Conservation (phyloP, 2,888 invertebrate species). For the Eupeodes latifasciatus region DNA sequence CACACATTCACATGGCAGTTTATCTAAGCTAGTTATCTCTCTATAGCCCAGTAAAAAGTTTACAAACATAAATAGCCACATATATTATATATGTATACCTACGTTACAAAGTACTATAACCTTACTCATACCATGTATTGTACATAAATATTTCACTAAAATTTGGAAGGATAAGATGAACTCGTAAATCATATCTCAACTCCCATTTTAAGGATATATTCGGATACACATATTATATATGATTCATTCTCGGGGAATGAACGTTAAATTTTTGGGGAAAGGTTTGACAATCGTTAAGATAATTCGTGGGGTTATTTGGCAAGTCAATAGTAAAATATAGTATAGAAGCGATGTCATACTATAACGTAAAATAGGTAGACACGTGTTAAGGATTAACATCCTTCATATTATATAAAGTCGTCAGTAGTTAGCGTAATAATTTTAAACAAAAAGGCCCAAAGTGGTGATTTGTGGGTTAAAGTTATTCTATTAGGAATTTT, state of each 20-base stretch:
- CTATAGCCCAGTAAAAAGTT: slow-evolving; percentile 10
- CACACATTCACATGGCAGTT: slow-evolving; percentile 26
- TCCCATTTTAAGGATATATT: slow-evolving; percentile 16
- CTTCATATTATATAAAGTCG: not conserved
- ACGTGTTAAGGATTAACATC: not conserved
- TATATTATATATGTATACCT: not conserved
- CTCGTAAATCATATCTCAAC: slow-evolving; percentile 53
- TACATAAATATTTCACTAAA: slow-evolving; percentile 23
- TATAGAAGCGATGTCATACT: not conserved
- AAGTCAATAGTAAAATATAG: not conserved
- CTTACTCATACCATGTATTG: not conserved
- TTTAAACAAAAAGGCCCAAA: not conserved
- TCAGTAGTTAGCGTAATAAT: no score
- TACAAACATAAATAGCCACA: slow-evolving; percentile 13
- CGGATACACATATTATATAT: not conserved
- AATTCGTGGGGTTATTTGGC: slow-evolving; percentile 12
- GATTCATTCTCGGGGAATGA: slow-evolving; percentile 27
- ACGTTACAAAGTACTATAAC: not conserved
- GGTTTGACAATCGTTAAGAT: slow-evolving; percentile 28
- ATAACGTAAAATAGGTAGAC: not conserved
- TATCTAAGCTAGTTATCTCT: slow-evolving; percentile 30
- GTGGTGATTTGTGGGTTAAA: not conserved
- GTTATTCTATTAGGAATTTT: no score
- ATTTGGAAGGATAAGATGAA: slow-evolving; percentile 21
- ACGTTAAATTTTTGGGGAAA: slow-evolving; percentile 29